Conservation (phyloP, 2,797 vertebrate species). For the Gephyroberyx darwinii region DNA sequence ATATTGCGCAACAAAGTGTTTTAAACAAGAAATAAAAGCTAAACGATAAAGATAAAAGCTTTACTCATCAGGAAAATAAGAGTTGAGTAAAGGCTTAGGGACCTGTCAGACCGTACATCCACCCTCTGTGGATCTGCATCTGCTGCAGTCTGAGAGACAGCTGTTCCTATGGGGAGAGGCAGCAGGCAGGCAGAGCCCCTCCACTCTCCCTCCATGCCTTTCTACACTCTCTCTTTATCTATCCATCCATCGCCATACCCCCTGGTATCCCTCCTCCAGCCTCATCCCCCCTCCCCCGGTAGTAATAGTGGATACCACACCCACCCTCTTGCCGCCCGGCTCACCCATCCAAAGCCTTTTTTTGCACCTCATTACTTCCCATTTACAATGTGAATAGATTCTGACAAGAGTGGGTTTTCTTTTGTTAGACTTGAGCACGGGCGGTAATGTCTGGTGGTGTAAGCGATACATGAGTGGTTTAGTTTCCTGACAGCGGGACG, state of each 20-base stretch:
- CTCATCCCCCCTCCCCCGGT: neutral
- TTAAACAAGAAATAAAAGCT: conserved; percentile 5
- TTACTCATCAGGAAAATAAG: conserved; percentile 31
- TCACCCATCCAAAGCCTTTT: conserved; percentile 40
- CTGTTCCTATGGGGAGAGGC: conserved; percentile 79
- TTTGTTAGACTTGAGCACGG: conserved; percentile 15
- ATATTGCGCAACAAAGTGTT: neutral
- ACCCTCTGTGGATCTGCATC: conserved; percentile 74
- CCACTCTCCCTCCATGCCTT: conserved; percentile 34
- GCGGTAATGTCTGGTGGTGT: neutral
- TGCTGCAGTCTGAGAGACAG: conserved; percentile 76
- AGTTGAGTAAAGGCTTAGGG: conserved; percentile 38
- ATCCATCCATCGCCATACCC: conserved; percentile 55
- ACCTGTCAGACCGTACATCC: conserved; percentile 47
- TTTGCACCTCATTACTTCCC: conserved; percentile 47
- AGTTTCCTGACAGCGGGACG: neutral
- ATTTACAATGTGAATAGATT: conserved; percentile 35
- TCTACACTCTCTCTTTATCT: conserved; percentile 53
- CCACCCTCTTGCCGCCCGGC: conserved; percentile 8
- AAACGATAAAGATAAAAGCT: conserved; percentile 24
- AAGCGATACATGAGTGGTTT: neutral
- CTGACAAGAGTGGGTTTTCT: neutral
- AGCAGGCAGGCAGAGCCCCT: conserved; percentile 71
- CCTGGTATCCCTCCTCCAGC: conserved; percentile 19
- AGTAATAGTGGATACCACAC: neutral